Base-by-base conservation (phyloP, 1,140 invertebrate genomes). In the Melitaea cinxia region DNA sequence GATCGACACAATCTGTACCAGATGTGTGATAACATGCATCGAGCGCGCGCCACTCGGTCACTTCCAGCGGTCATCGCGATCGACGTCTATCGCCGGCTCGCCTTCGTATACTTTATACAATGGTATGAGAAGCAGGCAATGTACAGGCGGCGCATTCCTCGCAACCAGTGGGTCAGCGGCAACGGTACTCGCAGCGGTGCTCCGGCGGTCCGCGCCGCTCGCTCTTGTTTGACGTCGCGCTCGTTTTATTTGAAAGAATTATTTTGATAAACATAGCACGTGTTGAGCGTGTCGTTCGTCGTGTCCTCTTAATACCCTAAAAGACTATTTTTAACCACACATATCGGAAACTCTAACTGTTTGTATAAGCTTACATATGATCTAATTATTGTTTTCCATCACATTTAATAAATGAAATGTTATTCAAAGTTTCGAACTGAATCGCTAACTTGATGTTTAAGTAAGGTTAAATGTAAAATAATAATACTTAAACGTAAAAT, bases 181-280 rank as follows among this genome's bases (percentile, higher is more conserved):
- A 83, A 83, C 80, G 80, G 80, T 80, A 83, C 78, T 66, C 60
- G 64, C 68, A 80, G 60, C 80, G 78, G 78, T 75, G 59, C 52
- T 4, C 56, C 37, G 64, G 19, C 63, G 28, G 35, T 59, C 52
- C 39, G 33, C 39, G 47, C 47, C 23, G 12, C n/a, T 24, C 12
- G 35, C 39, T 56, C 35, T 56, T 42, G 53, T 56, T 56, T 56
- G 1, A 56, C 39, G 39, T 56, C 23, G 14, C 35, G 53, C 37
- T 37, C 35, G 21, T 2, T 37, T 55, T 23, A 55, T 45, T 19
- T 9, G 35, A 37, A 37, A 37, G 35, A n/a, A 37, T 37, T 37
- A n/a, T 26, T 26, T 26, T 26, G 24, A 26, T 26, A 4, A 26
- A 26, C 2, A 4, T 26, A 26, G 24, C 6, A n/a, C 6, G 24